These are phyloP conservation scores for Polydrusus pterygomalis DNA, from an alignment of 2,888 invertebrate genomes.

Conservation along the genomic window DNA sequence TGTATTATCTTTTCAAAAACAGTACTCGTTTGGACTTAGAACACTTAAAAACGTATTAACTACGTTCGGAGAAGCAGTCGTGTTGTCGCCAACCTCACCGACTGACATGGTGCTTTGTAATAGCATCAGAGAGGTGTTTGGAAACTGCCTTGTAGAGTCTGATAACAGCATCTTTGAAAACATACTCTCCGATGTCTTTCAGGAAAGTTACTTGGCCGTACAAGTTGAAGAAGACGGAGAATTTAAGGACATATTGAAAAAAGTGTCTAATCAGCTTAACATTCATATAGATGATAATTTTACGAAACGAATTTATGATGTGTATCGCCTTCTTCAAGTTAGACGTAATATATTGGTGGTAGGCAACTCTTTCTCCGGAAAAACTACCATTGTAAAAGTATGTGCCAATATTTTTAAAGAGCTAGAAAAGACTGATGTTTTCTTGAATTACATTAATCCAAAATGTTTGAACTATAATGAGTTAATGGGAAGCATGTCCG, in stretches of 20 bases:
- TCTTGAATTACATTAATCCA: constrained; percentile 79
- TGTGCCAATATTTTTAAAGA: constrained; percentile 78
- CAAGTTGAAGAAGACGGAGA: neutral
- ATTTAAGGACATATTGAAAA: constrained; percentile 54
- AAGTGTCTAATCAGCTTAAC: constrained; percentile 77
- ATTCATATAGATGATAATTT: constrained; percentile 79
- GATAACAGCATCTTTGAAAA: constrained; percentile 88
- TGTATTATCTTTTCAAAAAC: constrained; percentile 84
- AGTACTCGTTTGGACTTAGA: constrained; percentile 88
- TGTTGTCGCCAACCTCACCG: constrained; percentile 62
- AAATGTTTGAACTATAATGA: constrained; percentile 91
- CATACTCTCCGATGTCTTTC: constrained; percentile 90
- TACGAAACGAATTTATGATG: constrained; percentile 76
- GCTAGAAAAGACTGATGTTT: constrained; percentile 35
- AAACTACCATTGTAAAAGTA: constrained; percentile 84
- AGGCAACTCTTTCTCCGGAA: constrained; percentile 86
- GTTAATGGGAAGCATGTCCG: constrained; percentile 90
- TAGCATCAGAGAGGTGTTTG: constrained; percentile 89
- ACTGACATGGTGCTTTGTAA: constrained; percentile 81
- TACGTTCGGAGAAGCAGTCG: constrained; percentile 79
- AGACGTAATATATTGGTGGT: constrained; percentile 89
- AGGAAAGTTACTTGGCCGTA: constrained; percentile 75
- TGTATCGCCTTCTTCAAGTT: constrained; percentile 90
- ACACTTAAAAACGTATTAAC: constrained; percentile 87
- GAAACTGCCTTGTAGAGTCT: constrained; percentile 88